A percentile compares a stretch with the other conserved stretches of the same genome.
Conservation (phyloP, 2,797 vertebrate species). For the Pantherophis alleghaniensis region DNA sequence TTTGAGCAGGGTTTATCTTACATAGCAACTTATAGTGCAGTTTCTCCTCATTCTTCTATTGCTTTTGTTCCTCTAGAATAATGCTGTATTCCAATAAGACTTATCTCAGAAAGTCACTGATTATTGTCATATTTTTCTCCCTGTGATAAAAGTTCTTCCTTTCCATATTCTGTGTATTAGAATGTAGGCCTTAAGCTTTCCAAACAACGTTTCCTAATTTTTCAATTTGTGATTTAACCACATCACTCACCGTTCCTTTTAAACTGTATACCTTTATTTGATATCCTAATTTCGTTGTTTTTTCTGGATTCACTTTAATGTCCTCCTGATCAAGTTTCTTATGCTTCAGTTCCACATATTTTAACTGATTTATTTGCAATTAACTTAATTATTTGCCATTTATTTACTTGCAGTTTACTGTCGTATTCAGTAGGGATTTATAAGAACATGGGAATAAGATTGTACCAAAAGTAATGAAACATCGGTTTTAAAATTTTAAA, state of each 20-base stretch:
- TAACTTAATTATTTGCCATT: neutral
- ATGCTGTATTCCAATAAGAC: neutral
- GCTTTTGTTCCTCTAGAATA: neutral
- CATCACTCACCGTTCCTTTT: neutral
- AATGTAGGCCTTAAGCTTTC: neutral
- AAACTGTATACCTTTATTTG: neutral
- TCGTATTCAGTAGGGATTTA: neutral
- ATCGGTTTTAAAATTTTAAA: neutral
- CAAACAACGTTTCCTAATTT: neutral
- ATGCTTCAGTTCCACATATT: neutral
- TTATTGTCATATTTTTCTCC: neutral
- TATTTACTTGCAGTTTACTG: neutral
- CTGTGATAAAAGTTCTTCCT: neutral
- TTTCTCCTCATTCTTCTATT: neutral
- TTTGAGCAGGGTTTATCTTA: neutral
- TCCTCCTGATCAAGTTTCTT: neutral
- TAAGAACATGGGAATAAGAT: neutral
- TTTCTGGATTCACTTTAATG: neutral
- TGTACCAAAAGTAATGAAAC: neutral
- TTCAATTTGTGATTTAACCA: neutral
- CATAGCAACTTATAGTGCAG: neutral
- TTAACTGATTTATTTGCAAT: neutral
- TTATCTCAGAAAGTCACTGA: neutral
- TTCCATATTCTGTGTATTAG: neutral
- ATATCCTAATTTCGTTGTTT: neutral